Evolutionary conservation across 2,888 invertebrate species (phyloP), one percentile per base, ranked within the genome.

Genomic region (Nipponacmea schrenckii): DNA sequence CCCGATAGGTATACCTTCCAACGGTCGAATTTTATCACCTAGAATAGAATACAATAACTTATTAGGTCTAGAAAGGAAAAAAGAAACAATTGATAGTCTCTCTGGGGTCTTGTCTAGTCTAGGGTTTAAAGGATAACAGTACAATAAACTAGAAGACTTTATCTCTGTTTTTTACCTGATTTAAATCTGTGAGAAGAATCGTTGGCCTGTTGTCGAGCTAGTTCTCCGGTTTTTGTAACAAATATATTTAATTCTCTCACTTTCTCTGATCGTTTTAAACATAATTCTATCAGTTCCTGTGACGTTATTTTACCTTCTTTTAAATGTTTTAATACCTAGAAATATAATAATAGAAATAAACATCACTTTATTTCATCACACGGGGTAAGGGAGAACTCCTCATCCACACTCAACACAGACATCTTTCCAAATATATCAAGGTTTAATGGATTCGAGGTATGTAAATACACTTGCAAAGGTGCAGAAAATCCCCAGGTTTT

Each of bases 1-100:
- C 0, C 95, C 96, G 69, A 98, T 91, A 15, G 96, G 93, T 69
- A 97, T 92, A 2, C 97, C 97, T 67, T 77, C 78, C 48, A 80
- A 70, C 26, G 69, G 67, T 63, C 73, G 45, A 31, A 70, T 62
- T 15, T 68, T 20, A 24, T 56, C 15, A 20, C 56, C 56, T 56
- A 7, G 10, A 56, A 12, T 20, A 10, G 2, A 48, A 5, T 17
- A 48, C n/a, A 56, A 17, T 56, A 56, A 14, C 2, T 20, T 8
- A 39, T 39, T 39, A 20, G 56, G 14, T 0, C n/a, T 2, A 56
- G 56, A 48, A 8, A 56, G 20, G 5, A 24, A 56, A 17, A 56
- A 0, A 56, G 56, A 56, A 10, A 56, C 20, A 39, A n/a, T n/a
- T n/a, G n/a, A n/a, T n/a, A n/a, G n/a, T n/a, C n/a, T n/a, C n/a